Evolutionary conservation across 2,888 invertebrate genomes (phyloP).

Genomic region (Pyrrhia umbra): DNA sequence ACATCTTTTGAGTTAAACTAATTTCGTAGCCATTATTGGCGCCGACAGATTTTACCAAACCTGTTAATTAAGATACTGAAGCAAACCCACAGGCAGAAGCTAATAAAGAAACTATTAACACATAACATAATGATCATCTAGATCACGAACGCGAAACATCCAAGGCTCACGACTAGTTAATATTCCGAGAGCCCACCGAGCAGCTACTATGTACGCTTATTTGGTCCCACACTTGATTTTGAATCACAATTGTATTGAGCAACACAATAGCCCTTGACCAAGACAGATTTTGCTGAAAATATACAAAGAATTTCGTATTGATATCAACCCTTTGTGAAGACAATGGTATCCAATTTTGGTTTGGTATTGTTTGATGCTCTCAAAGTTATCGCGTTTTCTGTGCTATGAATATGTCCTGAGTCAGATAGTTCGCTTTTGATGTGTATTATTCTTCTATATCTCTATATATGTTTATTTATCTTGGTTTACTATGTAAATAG

Average conservation of each 20-base stretch:
- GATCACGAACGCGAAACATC: constrained; percentile 56
- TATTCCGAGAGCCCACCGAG: constrained; percentile 49
- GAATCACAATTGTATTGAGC: constrained; percentile 61
- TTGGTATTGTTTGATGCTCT: constrained; percentile 45
- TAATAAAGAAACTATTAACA: constrained; percentile 42
- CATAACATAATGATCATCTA: constrained; percentile 49
- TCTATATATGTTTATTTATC: neutral
- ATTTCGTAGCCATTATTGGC: too few relatives aligned
- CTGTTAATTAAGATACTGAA: neutral
- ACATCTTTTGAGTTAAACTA: neutral
- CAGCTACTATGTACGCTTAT: constrained; percentile 58
- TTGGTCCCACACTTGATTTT: constrained; percentile 60
- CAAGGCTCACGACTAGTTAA: constrained; percentile 59
- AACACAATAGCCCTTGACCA: constrained; percentile 63
- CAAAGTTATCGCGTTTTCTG: constrained; percentile 29
- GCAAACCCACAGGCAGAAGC: neutral
- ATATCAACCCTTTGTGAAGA: constrained; percentile 55
- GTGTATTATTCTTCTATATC: constrained; percentile 6
- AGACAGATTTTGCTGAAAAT: constrained; percentile 55
- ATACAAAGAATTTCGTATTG: constrained; percentile 60
- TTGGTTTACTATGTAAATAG: neutral
- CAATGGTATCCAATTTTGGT: constrained; percentile 58
- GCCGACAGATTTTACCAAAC: too few relatives aligned
- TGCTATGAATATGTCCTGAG: constrained; percentile 23
- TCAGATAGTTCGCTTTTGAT: constrained; percentile 7